These are phyloP conservation scores for Melieria omissa DNA, from an alignment of 2,888 invertebrate genomes.

Conservation along the genomic window DNA sequence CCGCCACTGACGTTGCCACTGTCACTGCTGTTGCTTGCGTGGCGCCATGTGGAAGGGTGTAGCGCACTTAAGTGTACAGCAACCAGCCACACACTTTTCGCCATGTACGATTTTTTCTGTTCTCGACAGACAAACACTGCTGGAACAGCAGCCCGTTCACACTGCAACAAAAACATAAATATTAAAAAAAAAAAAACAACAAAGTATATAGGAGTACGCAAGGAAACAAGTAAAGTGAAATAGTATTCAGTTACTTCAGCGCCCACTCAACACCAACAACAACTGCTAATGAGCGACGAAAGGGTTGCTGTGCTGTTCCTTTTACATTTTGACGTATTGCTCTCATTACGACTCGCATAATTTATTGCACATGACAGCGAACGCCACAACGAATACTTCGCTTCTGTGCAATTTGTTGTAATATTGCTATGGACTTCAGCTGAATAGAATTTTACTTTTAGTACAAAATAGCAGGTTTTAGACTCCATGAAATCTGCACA, in stretches of 20 bases:
- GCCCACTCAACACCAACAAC: background rate
- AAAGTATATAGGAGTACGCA: too few species aligned
- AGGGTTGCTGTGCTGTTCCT: background rate
- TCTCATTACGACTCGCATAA: conserved; percentile 17
- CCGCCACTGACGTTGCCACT: conserved; percentile 3
- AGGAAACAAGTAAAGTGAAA: background rate
- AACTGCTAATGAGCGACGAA: background rate
- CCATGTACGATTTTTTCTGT: background rate
- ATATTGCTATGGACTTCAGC: too few species aligned
- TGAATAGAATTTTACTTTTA: too few species aligned
- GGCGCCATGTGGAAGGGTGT: background rate
- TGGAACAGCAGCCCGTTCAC: too few species aligned
- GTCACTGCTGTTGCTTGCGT: background rate
- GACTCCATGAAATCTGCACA: too few species aligned
- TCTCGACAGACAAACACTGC: too few species aligned
- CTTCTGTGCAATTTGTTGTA: background rate
- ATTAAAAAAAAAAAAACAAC: too few species aligned
- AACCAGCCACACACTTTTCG: background rate
- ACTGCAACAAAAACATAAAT: too few species aligned
- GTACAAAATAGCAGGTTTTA: too few species aligned
- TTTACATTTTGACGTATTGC: conserved; percentile 16
- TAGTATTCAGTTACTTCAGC: background rate
- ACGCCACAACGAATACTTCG: background rate
- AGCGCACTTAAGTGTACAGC: conserved; percentile 2
- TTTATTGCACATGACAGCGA: background rate